A percentile compares a stretch with the other conserved stretches of the same genome.
Conservation (phyloP, 2,888 invertebrate genomes). For the Adineta ricciae region DNA sequence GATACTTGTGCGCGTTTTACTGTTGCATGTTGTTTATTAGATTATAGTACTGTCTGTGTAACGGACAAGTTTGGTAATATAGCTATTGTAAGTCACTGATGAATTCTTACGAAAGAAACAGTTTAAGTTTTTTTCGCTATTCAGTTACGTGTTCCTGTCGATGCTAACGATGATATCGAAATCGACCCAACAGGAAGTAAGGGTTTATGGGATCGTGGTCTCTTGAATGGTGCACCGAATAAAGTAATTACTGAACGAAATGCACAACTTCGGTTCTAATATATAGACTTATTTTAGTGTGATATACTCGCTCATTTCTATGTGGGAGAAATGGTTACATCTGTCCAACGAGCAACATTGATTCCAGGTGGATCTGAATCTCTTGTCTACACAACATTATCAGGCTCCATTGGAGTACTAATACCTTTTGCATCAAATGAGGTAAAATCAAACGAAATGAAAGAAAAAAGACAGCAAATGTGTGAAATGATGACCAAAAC, state of each 20-base stretch:
- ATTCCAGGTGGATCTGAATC: conserved; percentile 96
- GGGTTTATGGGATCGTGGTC: conserved; percentile 77
- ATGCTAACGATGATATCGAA: conserved; percentile 90
- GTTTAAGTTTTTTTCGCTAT: no score
- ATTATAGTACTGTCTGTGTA: conserved; percentile 88
- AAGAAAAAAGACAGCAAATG: background rate
- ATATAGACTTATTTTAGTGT: conserved; percentile 42
- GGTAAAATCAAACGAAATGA: conserved; percentile 36
- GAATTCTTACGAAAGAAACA: no score
- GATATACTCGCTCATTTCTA: conserved; percentile 85
- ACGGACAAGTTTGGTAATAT: conserved; percentile 97
- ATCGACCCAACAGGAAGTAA: conserved; percentile 98
- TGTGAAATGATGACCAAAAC: background rate
- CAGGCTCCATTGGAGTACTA: conserved; percentile 64
- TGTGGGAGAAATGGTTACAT: conserved; percentile 85
- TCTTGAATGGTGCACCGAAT: conserved; percentile 89
- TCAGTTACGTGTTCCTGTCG: conserved; percentile 58
- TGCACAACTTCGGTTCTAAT: no score
- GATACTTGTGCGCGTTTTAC: conserved; percentile 89
- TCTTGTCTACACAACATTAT: conserved; percentile 84
- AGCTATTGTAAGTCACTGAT: conserved; percentile 61
- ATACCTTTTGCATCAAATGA: conserved; percentile 51
- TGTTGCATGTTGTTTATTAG: conserved; percentile 66
- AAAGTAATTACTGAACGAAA: conserved; percentile 58
- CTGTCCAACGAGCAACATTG: conserved; percentile 84